A percentile compares a stretch with the other conserved stretches of the same genome.
These are phyloP conservation scores for Varanus salvator DNA, from an alignment of 2,113 vertebrate species.

Conservation along the genomic window DNA sequence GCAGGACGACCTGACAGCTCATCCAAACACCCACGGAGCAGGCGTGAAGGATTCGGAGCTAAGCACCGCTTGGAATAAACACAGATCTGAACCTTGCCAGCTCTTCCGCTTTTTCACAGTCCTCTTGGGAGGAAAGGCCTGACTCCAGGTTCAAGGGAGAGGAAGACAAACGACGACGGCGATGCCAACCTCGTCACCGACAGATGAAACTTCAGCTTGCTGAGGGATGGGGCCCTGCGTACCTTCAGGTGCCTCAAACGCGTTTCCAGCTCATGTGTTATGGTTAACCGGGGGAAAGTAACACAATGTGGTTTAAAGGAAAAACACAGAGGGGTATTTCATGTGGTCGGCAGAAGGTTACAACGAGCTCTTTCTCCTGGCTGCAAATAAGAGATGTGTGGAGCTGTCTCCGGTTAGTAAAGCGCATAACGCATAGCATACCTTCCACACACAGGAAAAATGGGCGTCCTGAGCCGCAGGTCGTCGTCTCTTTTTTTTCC, in stretches of 20 bases:
- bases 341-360: background rate
- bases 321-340: background rate
- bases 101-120: background rate
- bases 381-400: background rate
- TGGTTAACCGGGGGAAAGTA: background rate
- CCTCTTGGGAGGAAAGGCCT: background rate
- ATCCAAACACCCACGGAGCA: background rate
- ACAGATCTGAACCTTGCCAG: background rate
- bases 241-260: background rate
- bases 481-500: background rate
- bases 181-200: background rate
- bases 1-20: background rate
- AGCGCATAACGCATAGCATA: background rate
- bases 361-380: background rate
- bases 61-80: constrained; percentile 1
- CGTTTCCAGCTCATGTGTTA: background rate
- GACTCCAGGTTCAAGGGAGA: background rate
- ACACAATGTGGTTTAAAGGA: background rate
- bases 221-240: background rate
- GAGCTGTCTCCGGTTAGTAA: background rate
- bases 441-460: constrained; percentile 35
- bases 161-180: too few species aligned
- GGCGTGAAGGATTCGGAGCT: background rate
- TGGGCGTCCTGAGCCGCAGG: background rate
- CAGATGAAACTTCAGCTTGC: too few species aligned